phyloP scores from a whole-genome alignment of 1,140 invertebrate genomes.

The Cydia fagiglandana region DNA sequence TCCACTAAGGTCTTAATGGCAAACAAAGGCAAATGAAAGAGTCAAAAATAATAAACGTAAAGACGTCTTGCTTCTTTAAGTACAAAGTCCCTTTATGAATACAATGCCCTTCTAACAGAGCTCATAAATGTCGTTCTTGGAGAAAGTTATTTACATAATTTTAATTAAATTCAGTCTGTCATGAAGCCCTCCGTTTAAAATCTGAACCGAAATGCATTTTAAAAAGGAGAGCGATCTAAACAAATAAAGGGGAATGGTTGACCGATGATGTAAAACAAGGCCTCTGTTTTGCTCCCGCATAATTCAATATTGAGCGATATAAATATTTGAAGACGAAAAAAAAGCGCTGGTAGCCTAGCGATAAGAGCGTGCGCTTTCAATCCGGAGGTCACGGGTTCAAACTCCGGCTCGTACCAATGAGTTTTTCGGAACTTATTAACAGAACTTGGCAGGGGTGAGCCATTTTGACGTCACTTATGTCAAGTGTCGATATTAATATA shows the following conservation, averaged over 20 bases:
- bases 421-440: too few relatives aligned
- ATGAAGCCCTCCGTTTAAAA: slow-evolving; percentile 26
- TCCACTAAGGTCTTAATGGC: not conserved
- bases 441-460: too few relatives aligned
- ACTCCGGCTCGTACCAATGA: too few relatives aligned
- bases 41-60: slow-evolving; percentile 12
- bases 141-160: slow-evolving; percentile 61
- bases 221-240: slow-evolving; percentile 41
- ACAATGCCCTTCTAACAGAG: slow-evolving; percentile 22
- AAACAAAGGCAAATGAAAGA: slow-evolving; percentile 10
- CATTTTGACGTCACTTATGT: too few relatives aligned
- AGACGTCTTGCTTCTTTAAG: not conserved
- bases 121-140: slow-evolving; percentile 38
- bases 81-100: slow-evolving; percentile 3
- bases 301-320: not conserved
- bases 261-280: not conserved
- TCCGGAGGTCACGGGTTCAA: too few relatives aligned
- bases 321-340: not conserved
- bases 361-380: too few relatives aligned
- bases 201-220: slow-evolving; percentile 35
- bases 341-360: too few relatives aligned
- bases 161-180: slow-evolving; percentile 55
- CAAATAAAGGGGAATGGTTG: slow-evolving; percentile 26
- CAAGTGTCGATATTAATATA: too few relatives aligned
- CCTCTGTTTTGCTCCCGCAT: not conserved